Base-by-base conservation (phyloP, 2,888 invertebrate genomes). In the Oligia fasciuncula region DNA sequence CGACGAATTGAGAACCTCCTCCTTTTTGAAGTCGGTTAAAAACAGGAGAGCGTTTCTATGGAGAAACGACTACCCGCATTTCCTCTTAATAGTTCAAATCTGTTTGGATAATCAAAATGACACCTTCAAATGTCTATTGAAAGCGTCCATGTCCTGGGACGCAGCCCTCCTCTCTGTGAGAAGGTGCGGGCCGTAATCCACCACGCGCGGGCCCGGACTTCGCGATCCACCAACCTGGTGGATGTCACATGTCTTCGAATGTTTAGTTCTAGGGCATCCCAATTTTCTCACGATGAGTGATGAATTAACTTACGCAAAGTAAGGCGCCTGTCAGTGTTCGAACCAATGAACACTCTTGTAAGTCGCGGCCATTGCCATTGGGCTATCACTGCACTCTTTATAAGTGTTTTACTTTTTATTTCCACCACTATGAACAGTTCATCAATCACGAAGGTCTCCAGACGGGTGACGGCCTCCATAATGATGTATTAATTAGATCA, bases 401-500 rank as follows among this genome's bases (percentile, higher is more conserved):
- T 23, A 46, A 29, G 17, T 23, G 11, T 77, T 40, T 9, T 6
- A 17, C 4, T 35, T 14, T 76, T n/a, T 23, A 71, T 75, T 74
- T 43, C 62, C 46, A 49, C 14, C 66, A 13, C 51, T 66, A 62
- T 70, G 46, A 78, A 70, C 66, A 76, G 68, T 29, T 83, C 57
- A 82, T 76, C 51, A 76, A 78, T 78, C 74, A 73, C 51, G 46
- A 81, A 85, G 85, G 79, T 81, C 77, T 80, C 65, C 70, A 75
- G 69, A 23, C 14, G 73, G 29, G 40, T 63, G 79, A 68, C 63
- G 76, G 69, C 83, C 80, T 83, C 23, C 74, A 81, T 73, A 83
- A 83, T 75, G 65, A 74, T 54, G 76, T 62, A 69, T 83, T 84
- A 87, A 86, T 85, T 78, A 79, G 76, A 83, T 85, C 68, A 88